Evolutionary conservation across 2,113 vertebrate species (phyloP), one percentile per base, ranked within the genome.

Genomic region (Leptocoma aspasia): DNA sequence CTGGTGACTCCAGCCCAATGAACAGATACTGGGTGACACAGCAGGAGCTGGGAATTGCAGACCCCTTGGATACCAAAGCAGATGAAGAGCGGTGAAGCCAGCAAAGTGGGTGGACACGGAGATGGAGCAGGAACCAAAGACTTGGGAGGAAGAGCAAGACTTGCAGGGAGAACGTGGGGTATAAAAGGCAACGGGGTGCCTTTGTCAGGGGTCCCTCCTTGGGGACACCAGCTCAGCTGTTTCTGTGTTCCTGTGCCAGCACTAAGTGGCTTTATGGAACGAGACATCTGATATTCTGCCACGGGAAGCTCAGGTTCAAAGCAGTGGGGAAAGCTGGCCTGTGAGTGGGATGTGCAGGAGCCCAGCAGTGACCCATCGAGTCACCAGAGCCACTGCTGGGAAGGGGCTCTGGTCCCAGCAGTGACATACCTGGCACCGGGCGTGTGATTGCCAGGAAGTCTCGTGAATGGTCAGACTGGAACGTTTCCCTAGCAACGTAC

Each of bases 81-180:
- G 18, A 69, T 60, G 54, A 68, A 59, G 37, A 15, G 8, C 1
- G 5, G 27, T 35, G 44, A 86, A 42, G 37, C 21, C 61, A 76
- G 7, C 1, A 1, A 50, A 68, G 21, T 27, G 37, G 44, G 15
- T 27, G 52, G 31, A 27, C 61, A 44, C 0, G 1, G 27, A 77
- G 37, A 50, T 24, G 52, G 35, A 22, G 15, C n/a, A 84, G 35
- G 20, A 85, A 18, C 15, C 23, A 27, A 37, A 44, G 52, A 50
- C 13, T 49, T 5, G 2, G 24, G 10, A 65, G 35, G 26, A 76
- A 57, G 71, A 24, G 15, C 2, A 5, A 85, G 45, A 30, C 31
- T 76, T 31, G 20, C 21, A 17, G 21, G 13, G 13, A 57, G 8
- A 66, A 33, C 20, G 24, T 10, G 37, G 16, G 27, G 5, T 69